Evolutionary conservation across 1,140 invertebrate species (phyloP).

Genomic region (Cylas formicarius): DNA sequence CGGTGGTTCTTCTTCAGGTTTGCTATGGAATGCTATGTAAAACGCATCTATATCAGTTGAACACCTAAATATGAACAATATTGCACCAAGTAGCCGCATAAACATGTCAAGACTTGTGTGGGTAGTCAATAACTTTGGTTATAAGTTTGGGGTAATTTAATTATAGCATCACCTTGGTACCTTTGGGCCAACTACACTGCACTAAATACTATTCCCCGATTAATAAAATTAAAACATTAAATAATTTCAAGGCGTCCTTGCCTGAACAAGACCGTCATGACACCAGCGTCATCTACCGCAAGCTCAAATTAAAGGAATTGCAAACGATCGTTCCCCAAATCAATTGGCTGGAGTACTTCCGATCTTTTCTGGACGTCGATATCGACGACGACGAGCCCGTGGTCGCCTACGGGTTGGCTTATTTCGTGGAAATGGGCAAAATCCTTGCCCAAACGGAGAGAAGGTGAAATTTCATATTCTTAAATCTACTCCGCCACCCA

Average conservation of each 20-base stretch:
- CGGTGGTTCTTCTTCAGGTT: too few relatives aligned
- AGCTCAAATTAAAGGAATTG: conserved; percentile 58
- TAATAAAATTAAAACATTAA: background rate
- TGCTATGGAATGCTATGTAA: too few relatives aligned
- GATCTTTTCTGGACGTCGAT: conserved; percentile 56
- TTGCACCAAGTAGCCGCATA: too few relatives aligned
- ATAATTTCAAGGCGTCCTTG: conserved; percentile 54
- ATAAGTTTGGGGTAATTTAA: too few relatives aligned
- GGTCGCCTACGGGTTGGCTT: conserved; percentile 72
- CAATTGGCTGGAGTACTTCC: conserved; percentile 70
- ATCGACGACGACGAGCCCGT: conserved; percentile 64
- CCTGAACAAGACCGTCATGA: conserved; percentile 78
- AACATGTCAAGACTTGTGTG: too few relatives aligned
- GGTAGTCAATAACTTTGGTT: too few relatives aligned
- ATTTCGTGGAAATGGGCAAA: conserved; percentile 69
- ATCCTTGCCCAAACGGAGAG: conserved; percentile 60
- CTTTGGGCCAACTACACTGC: too few relatives aligned
- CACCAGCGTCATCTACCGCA: conserved; percentile 68
- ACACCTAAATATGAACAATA: too few relatives aligned
- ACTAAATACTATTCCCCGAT: too few relatives aligned
- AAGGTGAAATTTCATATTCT: conserved; percentile 56
- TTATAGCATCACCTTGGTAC: too few relatives aligned
- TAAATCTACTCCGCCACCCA: background rate
- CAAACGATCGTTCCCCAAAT: conserved; percentile 64
- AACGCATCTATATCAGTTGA: too few relatives aligned